Conservation (phyloP, 2,797 vertebrate genomes). For the Botia kubotai region DNA sequence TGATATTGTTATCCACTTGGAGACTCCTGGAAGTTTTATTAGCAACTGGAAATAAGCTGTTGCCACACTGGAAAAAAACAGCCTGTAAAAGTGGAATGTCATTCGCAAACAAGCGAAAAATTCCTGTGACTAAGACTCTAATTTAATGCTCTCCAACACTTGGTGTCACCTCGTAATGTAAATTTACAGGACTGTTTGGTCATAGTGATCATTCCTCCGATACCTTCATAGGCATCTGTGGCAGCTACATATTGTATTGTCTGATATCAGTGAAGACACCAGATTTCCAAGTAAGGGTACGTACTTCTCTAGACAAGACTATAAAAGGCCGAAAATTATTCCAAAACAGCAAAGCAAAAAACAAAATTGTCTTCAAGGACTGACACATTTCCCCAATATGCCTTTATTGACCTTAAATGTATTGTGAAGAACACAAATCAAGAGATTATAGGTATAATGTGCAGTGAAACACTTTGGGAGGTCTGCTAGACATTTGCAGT, state of each 20-base stretch:
- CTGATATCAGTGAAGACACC: constrained; percentile 24
- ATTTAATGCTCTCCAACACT: constrained; percentile 56
- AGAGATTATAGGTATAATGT: not conserved
- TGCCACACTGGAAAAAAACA: constrained; percentile 43
- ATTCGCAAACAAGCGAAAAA: constrained; percentile 62
- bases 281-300: constrained; percentile 45
- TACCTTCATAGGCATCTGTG: constrained; percentile 61
- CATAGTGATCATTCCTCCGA: constrained; percentile 72
- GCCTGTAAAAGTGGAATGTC: constrained; percentile 54
- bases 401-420: not conserved
- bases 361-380: not conserved
- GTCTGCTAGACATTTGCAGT: constrained; percentile 30
- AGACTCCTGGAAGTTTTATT: constrained; percentile 38
- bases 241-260: constrained; percentile 16
- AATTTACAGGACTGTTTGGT: constrained; percentile 71
- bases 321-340: constrained; percentile 17
- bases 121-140: constrained; percentile 66
- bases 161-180: constrained; percentile 54
- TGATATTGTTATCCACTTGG: not conserved
- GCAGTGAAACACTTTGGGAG: constrained; percentile 14
- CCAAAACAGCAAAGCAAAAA: not conserved
- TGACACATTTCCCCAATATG: not conserved
- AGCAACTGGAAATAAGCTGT: constrained; percentile 41
- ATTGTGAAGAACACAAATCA: not conserved
- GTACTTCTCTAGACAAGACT: not conserved